Conservation (phyloP, 2,888 invertebrate genomes). For the Camptogramma bilineatum region DNA sequence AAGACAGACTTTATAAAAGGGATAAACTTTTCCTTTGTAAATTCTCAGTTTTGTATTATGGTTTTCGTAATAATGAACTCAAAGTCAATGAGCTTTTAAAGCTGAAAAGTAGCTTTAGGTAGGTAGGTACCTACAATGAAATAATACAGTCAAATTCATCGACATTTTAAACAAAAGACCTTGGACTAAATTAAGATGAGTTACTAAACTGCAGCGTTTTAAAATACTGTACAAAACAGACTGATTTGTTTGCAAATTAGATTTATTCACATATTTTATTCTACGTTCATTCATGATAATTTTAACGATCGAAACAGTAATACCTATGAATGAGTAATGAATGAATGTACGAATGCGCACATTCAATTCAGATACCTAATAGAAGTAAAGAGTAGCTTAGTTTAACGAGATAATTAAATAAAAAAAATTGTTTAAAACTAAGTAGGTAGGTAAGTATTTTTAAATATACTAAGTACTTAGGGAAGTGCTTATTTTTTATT, state of each 20-base stretch:
- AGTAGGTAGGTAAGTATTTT: too few relatives aligned
- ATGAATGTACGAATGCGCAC: too few relatives aligned
- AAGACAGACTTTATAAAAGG: conserved; percentile 27
- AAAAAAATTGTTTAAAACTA: not conserved
- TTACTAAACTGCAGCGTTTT: not conserved
- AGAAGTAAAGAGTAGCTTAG: too few relatives aligned
- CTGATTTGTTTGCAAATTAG: not conserved
- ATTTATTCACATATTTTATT: conserved; percentile 1
- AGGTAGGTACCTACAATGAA: not conserved
- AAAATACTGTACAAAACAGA: not conserved
- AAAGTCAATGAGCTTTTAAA: not conserved
- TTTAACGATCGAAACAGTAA: conserved; percentile 4
- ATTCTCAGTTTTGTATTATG: not conserved
- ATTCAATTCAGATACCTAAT: too few relatives aligned
- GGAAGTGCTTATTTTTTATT: too few relatives aligned
- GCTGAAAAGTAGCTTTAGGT: not conserved
- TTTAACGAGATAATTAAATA: too few relatives aligned
- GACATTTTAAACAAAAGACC: conserved; percentile 14
- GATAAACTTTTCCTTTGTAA: conserved; percentile 9
- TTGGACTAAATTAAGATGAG: conserved; percentile 12
- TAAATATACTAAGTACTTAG: too few relatives aligned
- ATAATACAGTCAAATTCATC: conserved; percentile 6
- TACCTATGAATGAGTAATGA: not conserved
- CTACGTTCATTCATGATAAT: not conserved
- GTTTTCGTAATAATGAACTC: not conserved